phyloP scores from a whole-genome alignment of 1,140 invertebrate genomes.

The Cydia splendana region DNA sequence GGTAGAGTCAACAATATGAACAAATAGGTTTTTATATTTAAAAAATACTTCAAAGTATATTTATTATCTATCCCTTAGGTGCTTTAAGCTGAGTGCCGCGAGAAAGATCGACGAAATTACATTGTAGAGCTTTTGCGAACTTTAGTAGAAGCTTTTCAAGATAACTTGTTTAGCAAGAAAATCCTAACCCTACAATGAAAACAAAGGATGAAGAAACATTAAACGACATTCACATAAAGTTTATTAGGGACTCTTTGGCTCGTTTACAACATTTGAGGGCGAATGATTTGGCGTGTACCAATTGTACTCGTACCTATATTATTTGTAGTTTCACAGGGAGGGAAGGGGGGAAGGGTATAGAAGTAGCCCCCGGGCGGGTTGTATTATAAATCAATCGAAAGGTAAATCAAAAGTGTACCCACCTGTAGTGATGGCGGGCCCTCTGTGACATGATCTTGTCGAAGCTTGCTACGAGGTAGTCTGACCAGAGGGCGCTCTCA shows the following conservation, averaged over 20 bases:
- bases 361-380: too few species aligned
- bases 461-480: constrained; percentile 89
- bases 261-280: neutral
- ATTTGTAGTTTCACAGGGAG: too few species aligned
- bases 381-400: neutral
- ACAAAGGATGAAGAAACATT: neutral
- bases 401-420: constrained; percentile 61
- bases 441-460: constrained; percentile 90
- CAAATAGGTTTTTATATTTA: too few species aligned
- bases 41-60: neutral
- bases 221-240: neutral
- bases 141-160: neutral
- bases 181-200: neutral
- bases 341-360: too few species aligned
- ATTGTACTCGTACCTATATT: too few species aligned
- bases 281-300: neutral
- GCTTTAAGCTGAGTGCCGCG: neutral
- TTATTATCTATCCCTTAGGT: neutral
- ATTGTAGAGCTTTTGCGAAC: constrained; percentile 5
- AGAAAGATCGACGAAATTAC: constrained; percentile 1
- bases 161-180: neutral
- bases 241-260: neutral
- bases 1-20: too few species aligned
- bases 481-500: constrained; percentile 87
- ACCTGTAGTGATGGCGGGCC: constrained; percentile 85